phyloP scores from a whole-genome alignment of 2,113 vertebrate species.

The Peromyscus californicus region DNA sequence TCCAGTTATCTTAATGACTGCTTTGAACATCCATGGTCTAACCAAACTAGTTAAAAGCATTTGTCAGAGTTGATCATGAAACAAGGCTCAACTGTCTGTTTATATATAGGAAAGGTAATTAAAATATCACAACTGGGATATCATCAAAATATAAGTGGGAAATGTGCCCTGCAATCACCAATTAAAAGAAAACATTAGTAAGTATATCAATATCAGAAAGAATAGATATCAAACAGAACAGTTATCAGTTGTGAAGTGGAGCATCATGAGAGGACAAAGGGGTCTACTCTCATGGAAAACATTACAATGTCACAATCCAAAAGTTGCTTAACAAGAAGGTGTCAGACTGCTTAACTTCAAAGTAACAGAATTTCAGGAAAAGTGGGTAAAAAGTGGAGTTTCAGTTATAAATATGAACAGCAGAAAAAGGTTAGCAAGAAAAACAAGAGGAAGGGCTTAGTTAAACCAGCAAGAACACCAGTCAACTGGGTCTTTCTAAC shows the following conservation, averaged over 20 bases:
- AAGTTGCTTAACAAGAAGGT: neutral
- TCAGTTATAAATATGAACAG: neutral
- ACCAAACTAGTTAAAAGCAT: too few species aligned
- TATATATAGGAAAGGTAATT: neutral
- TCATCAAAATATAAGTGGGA: neutral
- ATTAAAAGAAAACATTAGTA: neutral
- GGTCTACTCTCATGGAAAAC: too few species aligned
- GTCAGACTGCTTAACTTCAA: neutral
- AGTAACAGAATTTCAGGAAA: neutral
- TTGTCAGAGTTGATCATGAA: neutral
- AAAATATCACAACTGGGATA: neutral
- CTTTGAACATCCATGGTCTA: neutral
- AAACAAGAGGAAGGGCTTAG: neutral
- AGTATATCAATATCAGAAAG: neutral
- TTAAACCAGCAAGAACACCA: neutral
- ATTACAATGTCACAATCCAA: neutral
- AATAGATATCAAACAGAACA: neutral
- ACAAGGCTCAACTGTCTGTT: neutral
- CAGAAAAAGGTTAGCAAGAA: neutral
- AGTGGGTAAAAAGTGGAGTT: neutral
- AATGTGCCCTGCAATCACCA: neutral
- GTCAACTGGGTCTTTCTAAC: neutral
- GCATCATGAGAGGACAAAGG: neutral
- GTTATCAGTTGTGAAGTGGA: neutral
- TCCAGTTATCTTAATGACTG: neutral